Conservation (phyloP, 2,797 vertebrate genomes). For the Trachops cirrhosus region DNA sequence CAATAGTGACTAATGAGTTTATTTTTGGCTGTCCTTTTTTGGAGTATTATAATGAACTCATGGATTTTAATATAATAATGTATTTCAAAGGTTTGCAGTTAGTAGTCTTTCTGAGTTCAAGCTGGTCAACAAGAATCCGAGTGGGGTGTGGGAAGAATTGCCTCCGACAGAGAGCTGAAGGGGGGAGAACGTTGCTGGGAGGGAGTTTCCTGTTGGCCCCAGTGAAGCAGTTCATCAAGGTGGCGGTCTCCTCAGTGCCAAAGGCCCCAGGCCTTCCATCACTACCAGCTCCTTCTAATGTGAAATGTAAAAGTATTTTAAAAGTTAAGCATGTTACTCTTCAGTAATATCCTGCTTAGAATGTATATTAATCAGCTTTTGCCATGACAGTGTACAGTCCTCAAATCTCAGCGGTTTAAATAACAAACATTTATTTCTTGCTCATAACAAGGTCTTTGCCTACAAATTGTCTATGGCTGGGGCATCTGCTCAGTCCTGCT, state of each 20-base stretch:
- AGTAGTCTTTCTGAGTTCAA: neutral
- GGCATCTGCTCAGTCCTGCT: neutral
- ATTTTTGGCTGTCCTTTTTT: slow-evolving; percentile 30
- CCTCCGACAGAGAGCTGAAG: neutral
- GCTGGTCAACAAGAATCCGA: neutral
- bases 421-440: neutral
- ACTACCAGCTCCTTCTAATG: neutral
- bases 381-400: neutral
- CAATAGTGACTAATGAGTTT: slow-evolving; percentile 19
- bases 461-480: neutral
- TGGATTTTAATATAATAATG: neutral
- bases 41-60: slow-evolving; percentile 9
- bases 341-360: neutral
- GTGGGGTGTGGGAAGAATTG: neutral
- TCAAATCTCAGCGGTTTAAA: neutral
- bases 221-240: neutral
- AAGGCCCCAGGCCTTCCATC: neutral
- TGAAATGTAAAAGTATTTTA: neutral
- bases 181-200: neutral
- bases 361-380: neutral
- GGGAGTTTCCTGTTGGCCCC: neutral
- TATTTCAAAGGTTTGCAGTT: neutral
- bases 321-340: neutral
- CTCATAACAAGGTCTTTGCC: neutral
- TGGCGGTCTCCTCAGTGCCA: neutral